Evolutionary conservation across 2,113 vertebrate species (phyloP), one percentile per base, ranked within the genome.

Genomic region (Scalopus aquaticus): DNA sequence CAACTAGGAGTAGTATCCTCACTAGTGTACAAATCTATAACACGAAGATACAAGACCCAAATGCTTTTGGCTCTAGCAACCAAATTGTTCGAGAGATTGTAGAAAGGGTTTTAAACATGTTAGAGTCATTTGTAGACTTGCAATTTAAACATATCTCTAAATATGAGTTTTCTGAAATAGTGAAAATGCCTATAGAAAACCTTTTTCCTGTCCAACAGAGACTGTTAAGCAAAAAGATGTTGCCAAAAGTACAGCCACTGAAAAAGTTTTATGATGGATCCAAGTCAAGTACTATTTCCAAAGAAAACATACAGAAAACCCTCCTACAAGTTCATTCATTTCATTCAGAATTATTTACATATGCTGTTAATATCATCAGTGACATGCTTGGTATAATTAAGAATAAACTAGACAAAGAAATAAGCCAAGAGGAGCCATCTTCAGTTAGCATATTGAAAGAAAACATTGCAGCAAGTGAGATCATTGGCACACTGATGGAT

Each of bases 141-240:
- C 94, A 97, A 32, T 96, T 97, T 89, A 97, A 97, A 69, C 80
- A 86, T 60, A 91, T 95, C 42, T 97, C 95, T 94, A 97, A 95
- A 79, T 96, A 95, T 39, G 96, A 95, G 46, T 96, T 97, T 88
- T 97, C 97, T 32, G 96, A 97, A 94, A 95, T 97, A 78, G 95
- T 96, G 54, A 97, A 97, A 92, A 96, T 93, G 92, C 97, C 96
- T 24, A 72, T 94, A 90, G 95, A 97, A 84, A 97, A 90, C 22
- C 56, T 95, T 73, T 92, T 80, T 49, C 91, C 93, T 72, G 32
- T 92, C 12, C 93, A 97, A 42, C 94, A 96, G 76, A 95, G 92
- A 79, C 67, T 65, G 49, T 30, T 94, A 65, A 88, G 62, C 69
- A 96, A 93, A 81, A 96, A 92, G 32, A 90, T 65, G 22, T 44